These are phyloP conservation scores for Trichonephila clavata DNA, from an alignment of 1,140 invertebrate genomes.

Conservation along the genomic window DNA sequence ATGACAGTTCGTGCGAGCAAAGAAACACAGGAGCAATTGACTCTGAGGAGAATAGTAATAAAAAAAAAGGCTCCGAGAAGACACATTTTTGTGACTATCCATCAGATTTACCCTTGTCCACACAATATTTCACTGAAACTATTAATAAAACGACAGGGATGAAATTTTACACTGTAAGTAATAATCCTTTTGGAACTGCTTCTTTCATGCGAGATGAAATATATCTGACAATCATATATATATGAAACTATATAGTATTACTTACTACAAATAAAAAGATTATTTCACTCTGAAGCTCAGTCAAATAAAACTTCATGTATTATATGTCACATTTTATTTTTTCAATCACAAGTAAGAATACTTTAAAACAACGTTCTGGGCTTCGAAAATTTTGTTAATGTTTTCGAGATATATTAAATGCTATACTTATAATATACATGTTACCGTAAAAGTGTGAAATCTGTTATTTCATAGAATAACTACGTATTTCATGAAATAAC, in stretches of 20 bases:
- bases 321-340: too few relatives aligned
- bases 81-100: background rate
- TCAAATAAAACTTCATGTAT: too few relatives aligned
- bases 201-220: background rate
- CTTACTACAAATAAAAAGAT: too few relatives aligned
- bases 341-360: too few relatives aligned
- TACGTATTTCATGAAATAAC: too few relatives aligned
- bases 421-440: too few relatives aligned
- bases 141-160: background rate
- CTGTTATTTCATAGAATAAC: too few relatives aligned
- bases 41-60: background rate
- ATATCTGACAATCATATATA: background rate
- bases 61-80: background rate
- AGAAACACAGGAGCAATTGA: background rate
- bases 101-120: background rate
- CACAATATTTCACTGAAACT: background rate
- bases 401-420: too few relatives aligned
- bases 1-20: background rate
- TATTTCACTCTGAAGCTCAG: too few relatives aligned
- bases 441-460: too few relatives aligned
- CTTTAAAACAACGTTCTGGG: too few relatives aligned
- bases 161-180: slow-evolving; percentile 13
- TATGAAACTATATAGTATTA: background rate
- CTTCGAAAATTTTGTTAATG: too few relatives aligned
- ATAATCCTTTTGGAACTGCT: background rate